Conservation (phyloP, 2,113 vertebrate species). For the Pavo muticus region DNA sequence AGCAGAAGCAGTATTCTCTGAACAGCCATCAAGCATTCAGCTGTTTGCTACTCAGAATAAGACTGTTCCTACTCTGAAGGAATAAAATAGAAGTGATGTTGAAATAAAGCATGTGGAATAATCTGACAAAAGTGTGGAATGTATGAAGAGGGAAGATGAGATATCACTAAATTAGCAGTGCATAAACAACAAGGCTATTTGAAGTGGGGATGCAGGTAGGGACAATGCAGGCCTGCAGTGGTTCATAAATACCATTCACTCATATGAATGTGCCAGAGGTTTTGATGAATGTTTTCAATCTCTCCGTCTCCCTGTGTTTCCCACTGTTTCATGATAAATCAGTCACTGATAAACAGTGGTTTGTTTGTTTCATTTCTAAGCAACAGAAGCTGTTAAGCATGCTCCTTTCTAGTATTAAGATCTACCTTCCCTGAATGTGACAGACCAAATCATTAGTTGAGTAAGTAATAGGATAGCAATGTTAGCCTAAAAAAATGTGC, state of each 20-base stretch:
- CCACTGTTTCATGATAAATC: not conserved
- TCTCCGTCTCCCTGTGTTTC: not conserved
- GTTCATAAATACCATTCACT: fast-evolving
- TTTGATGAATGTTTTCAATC: not conserved
- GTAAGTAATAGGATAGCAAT: not conserved
- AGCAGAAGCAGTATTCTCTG: not conserved
- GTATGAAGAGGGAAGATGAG: not conserved
- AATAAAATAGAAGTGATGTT: not conserved
- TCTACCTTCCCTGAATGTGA: not conserved
- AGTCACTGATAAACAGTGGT: not conserved
- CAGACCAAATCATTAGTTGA: not conserved
- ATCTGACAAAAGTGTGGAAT: not conserved
- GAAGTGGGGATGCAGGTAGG: not conserved
- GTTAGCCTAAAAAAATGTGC: not conserved
- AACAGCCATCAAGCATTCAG: not conserved
- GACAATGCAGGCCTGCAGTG: fast-evolving
- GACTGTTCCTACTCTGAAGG: not conserved
- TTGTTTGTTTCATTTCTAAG: not conserved
- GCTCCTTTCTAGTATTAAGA: fast-evolving
- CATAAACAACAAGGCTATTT: not conserved
- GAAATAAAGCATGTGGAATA: not conserved
- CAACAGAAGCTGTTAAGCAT: not conserved
- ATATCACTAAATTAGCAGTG: not conserved
- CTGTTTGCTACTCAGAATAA: not conserved
- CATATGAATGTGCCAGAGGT: fast-evolving